Base-by-base conservation (phyloP, 2,888 invertebrate species). In the Odontocolon sp. region DNA sequence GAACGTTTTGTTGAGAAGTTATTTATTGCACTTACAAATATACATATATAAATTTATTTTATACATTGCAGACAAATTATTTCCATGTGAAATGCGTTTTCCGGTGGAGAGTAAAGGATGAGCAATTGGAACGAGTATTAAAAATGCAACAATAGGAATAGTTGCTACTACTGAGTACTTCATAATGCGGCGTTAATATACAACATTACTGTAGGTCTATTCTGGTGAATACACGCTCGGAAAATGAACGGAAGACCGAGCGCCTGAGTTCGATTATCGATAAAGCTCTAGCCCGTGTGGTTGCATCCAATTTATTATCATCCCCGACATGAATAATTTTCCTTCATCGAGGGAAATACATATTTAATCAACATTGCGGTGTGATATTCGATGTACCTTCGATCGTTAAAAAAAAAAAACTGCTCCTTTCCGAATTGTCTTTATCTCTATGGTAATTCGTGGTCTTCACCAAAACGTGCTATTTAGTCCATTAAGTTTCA, bases 231-330 rank as follows among this genome's bases (percentile, higher is more conserved):
- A 57, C 31, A 64, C 40, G 63, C 28, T 69, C 5, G 45, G 56
- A 45, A 77, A 77, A 77, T 72, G 14, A 36, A 63, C 63, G 67
- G 56, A 52, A 63, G 63, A 61, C 21, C 63, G 16, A n/a, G 21
- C 45, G 64, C 42, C 28, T 28, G 47, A 54, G 47, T 59, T 76
- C 52, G 72, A 72, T 57, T 63, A 63, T 77, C 68, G 72, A 72
- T 72, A 57, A 72, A 68, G 42, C 72, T 31, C 64, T 45, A 16
- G 50, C 23, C 11, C 16, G 31, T 33, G 11, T 33, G n/a, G 5
- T 57, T 42, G 33, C 3, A 42, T 40, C 50, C 36, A 64, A 72
- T 77, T 72, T 63, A 67, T 71, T 61, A 56, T 42, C 63, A 28
- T 57, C 33, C n/a, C 8, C 57, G 26, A 56, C 47, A 63, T 61